Evolutionary conservation across 2,888 invertebrate genomes (phyloP), one percentile per base, ranked within the genome.

Genomic region (Esperia sulphurella): DNA sequence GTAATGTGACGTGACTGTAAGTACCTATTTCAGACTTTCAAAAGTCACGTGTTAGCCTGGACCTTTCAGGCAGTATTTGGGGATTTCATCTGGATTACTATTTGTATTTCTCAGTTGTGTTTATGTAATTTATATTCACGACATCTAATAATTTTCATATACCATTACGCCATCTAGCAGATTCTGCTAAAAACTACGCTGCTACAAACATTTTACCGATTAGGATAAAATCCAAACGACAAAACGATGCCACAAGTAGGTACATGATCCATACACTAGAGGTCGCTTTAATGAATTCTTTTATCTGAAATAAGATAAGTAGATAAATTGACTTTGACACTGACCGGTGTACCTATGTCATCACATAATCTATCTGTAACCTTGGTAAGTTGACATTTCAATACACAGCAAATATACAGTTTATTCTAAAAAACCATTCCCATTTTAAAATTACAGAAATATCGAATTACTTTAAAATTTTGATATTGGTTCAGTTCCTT

Each of bases 341-440:
- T 46, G 40, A 37, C n/a, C 37, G 9, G 6, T 1, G 13, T 14
- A 39, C 1, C 4, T 21, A 14, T 30, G 30, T 54, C 49, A 50
- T 70, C 68, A 68, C 63, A 61, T 69, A 62, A 69, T 57, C 35
- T n/a, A 35, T 35, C n/a, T 48, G 54, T 45, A 52, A 65, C 71
- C 69, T 71, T 68, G 63, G 53, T 41, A 31, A 47, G 13, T 37
- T 47, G 40, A 42, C 35, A 35, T 35, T 35, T 35, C 10, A 35
- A 35, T 31, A 31, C 3, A 31, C 31, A 9, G n/a, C 10, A n/a
- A 35, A n/a, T 6, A 35, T 35, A n/a, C 10, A 6, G 10, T 7
- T 10, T 31, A 31, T 31, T 31, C 7, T 9, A 31, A 2, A 31
- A 2, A 4, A 31, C 8, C 8, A 31, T 31, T 5, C 8, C 31